These are phyloP conservation scores for Euwallacea similis DNA, from an alignment of 1,140 invertebrate genomes.

Conservation along the genomic window DNA sequence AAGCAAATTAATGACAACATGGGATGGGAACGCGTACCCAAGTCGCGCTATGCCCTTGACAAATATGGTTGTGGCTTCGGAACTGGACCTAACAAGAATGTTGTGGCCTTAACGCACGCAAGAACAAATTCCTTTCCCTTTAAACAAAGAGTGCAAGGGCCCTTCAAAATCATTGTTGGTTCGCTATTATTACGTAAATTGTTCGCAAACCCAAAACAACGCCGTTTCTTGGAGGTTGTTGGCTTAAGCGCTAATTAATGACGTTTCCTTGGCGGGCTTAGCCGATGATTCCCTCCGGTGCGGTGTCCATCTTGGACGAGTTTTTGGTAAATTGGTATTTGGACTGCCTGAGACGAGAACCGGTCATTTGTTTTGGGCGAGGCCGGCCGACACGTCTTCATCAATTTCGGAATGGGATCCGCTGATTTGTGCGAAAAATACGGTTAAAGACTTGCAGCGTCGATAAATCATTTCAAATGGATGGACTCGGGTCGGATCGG, in stretches of 20 bases:
- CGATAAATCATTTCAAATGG: too few species aligned
- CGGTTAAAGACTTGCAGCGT: too few species aligned
- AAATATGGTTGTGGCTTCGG: constrained; percentile 1
- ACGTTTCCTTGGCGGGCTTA: constrained; percentile 11
- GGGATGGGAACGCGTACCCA: too few species aligned
- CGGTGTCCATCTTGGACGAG: background rate
- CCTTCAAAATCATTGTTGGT: too few species aligned
- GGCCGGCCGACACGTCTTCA: constrained; percentile 7
- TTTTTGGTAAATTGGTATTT: constrained; percentile 35
- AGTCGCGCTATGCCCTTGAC: background rate
- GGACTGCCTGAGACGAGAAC: constrained; percentile 19
- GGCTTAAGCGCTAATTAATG: constrained; percentile 36
- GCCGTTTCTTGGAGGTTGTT: constrained; percentile 31
- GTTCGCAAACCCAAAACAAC: background rate
- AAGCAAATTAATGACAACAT: too few species aligned
- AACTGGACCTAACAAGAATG: constrained; percentile 6
- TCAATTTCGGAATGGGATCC: background rate
- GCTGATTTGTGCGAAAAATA: too few species aligned
- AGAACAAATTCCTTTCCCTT: constrained; percentile 1
- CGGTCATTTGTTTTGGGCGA: constrained; percentile 24
- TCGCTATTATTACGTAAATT: constrained; percentile 4
- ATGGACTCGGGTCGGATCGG: too few species aligned
- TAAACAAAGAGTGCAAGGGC: background rate
- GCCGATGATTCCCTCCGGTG: constrained; percentile 8
- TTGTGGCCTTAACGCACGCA: background rate